Evolutionary conservation across 2,113 vertebrate species (phyloP), one percentile per base, ranked within the genome.

Genomic region (Probosciger aterrimus): DNA sequence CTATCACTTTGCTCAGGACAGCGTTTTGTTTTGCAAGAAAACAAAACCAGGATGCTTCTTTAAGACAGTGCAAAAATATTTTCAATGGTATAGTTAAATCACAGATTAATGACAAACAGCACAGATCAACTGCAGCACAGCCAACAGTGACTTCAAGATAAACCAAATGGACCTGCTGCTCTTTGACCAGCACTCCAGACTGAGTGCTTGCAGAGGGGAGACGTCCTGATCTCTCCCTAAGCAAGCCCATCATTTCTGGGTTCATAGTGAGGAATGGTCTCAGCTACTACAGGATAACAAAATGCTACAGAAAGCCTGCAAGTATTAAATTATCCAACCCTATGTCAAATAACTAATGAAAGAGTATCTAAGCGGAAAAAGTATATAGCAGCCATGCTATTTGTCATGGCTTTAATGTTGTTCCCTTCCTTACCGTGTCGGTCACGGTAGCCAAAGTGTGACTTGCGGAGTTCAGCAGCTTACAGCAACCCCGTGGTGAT

Each of bases 31-130:
- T 97, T 69, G 37, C 52, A 73, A 93, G 73, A 89, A 94, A 96
- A 95, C 86, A 79, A 95, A 96, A 88, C 81, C 59, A 71, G 65
- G 65, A 84, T 31, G 83, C 74, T 87, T 86, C 65, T 89, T 96
- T 92, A 96, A 90, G 90, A 94, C 92, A 97, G 95, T 96, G 96
- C 97, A 96, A 96, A 97, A 93, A 67, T 78, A 76, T 92, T 91
- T 88, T 93, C 87, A 71, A 19, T 73, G 76, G 91, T 92, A 83
- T 93, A 5, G 5, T 75, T 86, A 76, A 82, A 83, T 71, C 89
- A 90, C 80, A 91, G 80, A 73, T 82, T 62, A 94, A 63, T 62
- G 55, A 97, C 43, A 85, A 91, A 57, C 64, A 73, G 28, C 63
- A 30, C 7, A 57, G 81, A 78, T 39, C 80, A 92, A 52, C n/a